Conservation (phyloP, 2,113 vertebrate species). For the Cochlearius cochlearius region DNA sequence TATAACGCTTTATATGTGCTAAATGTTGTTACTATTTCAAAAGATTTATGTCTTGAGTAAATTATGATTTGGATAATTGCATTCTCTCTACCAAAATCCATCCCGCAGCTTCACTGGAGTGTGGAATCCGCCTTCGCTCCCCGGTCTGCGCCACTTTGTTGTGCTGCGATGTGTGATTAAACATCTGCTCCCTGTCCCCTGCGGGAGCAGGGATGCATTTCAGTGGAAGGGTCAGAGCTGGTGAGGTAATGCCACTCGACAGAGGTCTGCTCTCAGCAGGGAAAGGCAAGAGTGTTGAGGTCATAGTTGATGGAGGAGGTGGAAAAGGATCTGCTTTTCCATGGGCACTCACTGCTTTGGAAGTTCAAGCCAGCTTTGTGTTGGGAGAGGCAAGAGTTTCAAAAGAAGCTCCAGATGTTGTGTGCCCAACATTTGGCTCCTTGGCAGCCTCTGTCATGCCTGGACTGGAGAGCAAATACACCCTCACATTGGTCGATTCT, state of each 20-base stretch:
- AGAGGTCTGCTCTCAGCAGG: background rate
- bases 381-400: background rate
- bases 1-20: background rate
- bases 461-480: background rate
- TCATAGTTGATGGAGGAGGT: background rate
- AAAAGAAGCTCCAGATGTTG: background rate
- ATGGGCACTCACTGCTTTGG: fast-evolving
- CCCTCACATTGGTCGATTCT: background rate
- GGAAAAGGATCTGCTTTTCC: background rate
- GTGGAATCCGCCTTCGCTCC: background rate
- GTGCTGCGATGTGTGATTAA: background rate
- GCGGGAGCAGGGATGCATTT: background rate
- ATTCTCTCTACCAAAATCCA: slow-evolving; percentile 28
- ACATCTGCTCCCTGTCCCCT: background rate
- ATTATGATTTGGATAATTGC: slow-evolving; percentile 60
- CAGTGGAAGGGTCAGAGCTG: background rate
- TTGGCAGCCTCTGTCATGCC: fast-evolving
- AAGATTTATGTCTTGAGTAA: slow-evolving; percentile 56
- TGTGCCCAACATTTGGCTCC: background rate
- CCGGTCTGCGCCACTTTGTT: background rate
- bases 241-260: background rate
- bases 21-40: slow-evolving; percentile 1
- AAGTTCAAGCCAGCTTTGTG: background rate
- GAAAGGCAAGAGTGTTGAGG: background rate
- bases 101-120: slow-evolving; percentile 18